These are phyloP conservation scores for Phrynocephalus forsythii DNA, from an alignment of 2,797 vertebrate species.

Conservation along the genomic window DNA sequence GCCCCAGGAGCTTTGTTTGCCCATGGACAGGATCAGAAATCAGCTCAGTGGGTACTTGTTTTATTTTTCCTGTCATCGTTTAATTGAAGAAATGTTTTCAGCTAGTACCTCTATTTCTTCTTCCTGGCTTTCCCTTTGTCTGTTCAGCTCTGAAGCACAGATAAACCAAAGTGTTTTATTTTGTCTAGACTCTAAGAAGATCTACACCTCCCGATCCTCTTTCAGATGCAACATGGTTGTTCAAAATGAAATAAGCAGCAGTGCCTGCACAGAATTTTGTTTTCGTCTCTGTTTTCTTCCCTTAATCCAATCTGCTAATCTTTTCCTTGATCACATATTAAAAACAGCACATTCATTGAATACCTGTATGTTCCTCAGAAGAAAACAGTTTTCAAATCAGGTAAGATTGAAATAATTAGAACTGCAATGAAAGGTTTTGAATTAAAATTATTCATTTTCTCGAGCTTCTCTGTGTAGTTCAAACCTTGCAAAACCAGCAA, in stretches of 20 bases:
- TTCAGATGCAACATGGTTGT: constrained; percentile 3
- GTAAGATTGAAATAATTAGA: neutral
- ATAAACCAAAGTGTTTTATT: constrained; percentile 11
- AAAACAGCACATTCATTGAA: neutral
- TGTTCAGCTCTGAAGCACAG: neutral
- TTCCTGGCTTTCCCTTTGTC: neutral
- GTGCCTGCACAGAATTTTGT: neutral
- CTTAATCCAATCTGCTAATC: constrained; percentile 1
- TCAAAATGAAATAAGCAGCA: constrained; percentile 1
- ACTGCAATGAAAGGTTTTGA: neutral
- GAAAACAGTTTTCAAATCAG: neutral
- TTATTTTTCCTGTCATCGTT: constrained; percentile 4
- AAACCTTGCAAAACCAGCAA: neutral
- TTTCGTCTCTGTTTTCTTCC: neutral
- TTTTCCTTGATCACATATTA: constrained; percentile 3
- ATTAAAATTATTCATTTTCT: neutral
- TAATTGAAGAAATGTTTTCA: constrained; percentile 3
- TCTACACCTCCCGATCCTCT: constrained; percentile 14
- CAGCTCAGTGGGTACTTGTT: neutral
- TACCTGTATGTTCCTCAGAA: neutral
- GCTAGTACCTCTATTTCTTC: neutral
- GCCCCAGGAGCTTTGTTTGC: too few species aligned
- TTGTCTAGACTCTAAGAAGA: constrained; percentile 4
- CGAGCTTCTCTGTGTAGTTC: neutral
- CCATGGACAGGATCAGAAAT: neutral